Conservation (phyloP, 2,888 invertebrate species). For the Linnaemya tessellans region DNA sequence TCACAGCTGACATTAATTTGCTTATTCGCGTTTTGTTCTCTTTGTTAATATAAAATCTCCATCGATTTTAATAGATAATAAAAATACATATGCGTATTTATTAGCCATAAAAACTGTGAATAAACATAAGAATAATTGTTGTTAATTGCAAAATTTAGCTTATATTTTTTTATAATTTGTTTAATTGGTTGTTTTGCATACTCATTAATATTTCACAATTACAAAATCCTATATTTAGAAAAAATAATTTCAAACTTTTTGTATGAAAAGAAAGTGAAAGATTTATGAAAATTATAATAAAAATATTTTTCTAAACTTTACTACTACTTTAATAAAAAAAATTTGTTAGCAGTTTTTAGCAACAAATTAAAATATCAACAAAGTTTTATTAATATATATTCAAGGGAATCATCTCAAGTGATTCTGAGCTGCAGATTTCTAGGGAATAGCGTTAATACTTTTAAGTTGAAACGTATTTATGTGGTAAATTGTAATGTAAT, state of each 20-base stretch:
- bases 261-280: slow-evolving; percentile 19
- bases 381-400: background rate
- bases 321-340: background rate
- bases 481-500: too few species aligned
- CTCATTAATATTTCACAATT: slow-evolving; percentile 37
- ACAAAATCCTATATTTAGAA: slow-evolving; percentile 40
- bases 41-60: slow-evolving; percentile 45
- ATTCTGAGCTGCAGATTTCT: too few species aligned
- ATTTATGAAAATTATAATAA: slow-evolving; percentile 33
- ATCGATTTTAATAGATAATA: slow-evolving; percentile 60
- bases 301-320: slow-evolving; percentile 5
- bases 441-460: too few species aligned
- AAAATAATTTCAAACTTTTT: slow-evolving; percentile 19
- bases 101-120: slow-evolving; percentile 54
- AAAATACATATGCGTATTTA: slow-evolving; percentile 5
- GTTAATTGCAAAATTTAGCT: slow-evolving; percentile 23
- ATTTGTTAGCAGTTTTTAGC: background rate
- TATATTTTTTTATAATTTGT: slow-evolving; percentile 33
- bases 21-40: too few species aligned
- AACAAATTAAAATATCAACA: slow-evolving; percentile 16
- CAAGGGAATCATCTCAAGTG: background rate
- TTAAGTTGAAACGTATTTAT: too few species aligned
- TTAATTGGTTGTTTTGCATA: slow-evolving; percentile 16
- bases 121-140: slow-evolving; percentile 47
- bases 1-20: too few species aligned